Conservation (phyloP, 2,888 invertebrate genomes). For the Steromphala cineraria region DNA sequence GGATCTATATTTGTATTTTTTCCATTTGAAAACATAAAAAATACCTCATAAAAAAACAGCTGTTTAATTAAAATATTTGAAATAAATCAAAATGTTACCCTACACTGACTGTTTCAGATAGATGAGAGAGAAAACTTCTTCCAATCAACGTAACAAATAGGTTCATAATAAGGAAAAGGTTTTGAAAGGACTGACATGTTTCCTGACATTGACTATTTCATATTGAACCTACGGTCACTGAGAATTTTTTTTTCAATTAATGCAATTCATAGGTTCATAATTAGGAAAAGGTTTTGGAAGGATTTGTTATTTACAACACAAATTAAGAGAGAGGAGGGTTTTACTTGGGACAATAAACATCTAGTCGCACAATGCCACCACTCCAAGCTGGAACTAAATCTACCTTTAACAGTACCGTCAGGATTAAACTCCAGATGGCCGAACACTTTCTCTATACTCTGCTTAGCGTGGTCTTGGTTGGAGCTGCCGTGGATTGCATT, state of each 20-base stretch:
- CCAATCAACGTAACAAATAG: neutral
- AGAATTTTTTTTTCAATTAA: too few species aligned
- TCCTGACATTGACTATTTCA: too few species aligned
- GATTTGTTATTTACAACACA: too few species aligned
- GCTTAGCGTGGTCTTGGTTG: constrained; percentile 54
- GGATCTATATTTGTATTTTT: too few species aligned
- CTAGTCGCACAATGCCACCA: neutral
- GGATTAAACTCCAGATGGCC: constrained; percentile 67
- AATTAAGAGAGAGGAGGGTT: neutral
- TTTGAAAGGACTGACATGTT: too few species aligned
- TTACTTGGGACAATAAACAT: neutral
- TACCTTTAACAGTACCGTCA: constrained; percentile 69
- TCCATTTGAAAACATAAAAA: too few species aligned
- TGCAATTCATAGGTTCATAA: neutral
- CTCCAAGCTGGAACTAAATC: constrained; percentile 17
- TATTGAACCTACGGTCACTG: too few species aligned
- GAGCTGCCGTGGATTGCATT: constrained; percentile 74
- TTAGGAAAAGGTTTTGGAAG: neutral
- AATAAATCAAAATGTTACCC: too few species aligned
- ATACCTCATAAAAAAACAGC: too few species aligned
- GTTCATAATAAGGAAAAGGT: neutral
- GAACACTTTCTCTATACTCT: constrained; percentile 65
- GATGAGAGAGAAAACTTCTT: too few species aligned
- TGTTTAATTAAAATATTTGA: too few species aligned
- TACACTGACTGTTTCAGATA: too few species aligned